Percentiles rank a stretch among this genome's conserved stretches.
phyloP scores from a whole-genome alignment of 2,113 vertebrate species.

The Scomber japonicus region DNA sequence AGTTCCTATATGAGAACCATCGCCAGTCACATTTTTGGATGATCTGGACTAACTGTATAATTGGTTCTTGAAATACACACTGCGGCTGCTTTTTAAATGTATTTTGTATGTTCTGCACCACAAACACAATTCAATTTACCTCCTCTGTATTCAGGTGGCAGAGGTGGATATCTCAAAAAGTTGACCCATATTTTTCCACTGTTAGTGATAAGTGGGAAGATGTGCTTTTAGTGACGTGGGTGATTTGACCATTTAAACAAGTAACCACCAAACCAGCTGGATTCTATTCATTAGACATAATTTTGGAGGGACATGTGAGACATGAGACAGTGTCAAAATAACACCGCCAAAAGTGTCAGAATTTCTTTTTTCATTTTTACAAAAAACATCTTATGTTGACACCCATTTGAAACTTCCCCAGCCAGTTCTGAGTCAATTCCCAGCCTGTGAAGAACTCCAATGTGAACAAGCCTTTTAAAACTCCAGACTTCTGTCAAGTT shows the following conservation, averaged over 20 bases:
- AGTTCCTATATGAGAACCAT: conserved; percentile 26
- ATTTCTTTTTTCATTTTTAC: conserved; percentile 28
- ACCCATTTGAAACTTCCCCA: conserved; percentile 21
- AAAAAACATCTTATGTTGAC: conserved; percentile 27
- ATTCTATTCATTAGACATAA: conserved; percentile 4
- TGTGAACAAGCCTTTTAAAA: conserved; percentile 24
- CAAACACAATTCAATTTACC: background rate
- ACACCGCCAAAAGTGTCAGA: conserved; percentile 15
- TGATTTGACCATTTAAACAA: conserved; percentile 5
- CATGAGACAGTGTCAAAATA: background rate
- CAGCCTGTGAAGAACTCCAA: conserved; percentile 7
- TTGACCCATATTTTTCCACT: background rate
- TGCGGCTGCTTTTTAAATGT: too few species aligned
- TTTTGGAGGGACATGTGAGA: conserved; percentile 19
- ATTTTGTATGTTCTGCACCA: background rate
- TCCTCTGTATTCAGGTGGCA: background rate
- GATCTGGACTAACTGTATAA: background rate
- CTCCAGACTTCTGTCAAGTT: conserved; percentile 25
- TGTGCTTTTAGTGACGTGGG: conserved; percentile 3
- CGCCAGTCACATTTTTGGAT: conserved; percentile 21
- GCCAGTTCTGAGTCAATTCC: conserved; percentile 1
- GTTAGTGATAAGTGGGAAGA: conserved; percentile 3
- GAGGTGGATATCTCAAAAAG: background rate
- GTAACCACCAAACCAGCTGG: conserved; percentile 9
- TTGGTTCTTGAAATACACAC: too few species aligned